phyloP scores from a whole-genome alignment of 2,113 vertebrate genomes.

The Istiophorus platypterus region DNA sequence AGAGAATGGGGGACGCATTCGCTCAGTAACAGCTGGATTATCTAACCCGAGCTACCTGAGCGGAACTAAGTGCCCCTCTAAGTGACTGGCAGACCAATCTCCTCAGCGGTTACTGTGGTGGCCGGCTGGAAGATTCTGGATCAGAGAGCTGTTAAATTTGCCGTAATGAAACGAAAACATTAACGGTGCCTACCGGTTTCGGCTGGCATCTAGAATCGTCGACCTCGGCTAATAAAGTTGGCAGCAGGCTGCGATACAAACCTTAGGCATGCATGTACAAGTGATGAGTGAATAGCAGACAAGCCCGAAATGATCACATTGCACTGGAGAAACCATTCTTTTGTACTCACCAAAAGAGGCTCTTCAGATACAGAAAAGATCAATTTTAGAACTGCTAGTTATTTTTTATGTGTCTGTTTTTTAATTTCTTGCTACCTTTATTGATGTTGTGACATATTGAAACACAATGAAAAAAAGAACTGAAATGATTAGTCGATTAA shows the following conservation, averaged over 20 bases:
- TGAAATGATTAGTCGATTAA: too few species aligned
- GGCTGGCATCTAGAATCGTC: neutral
- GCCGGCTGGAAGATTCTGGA: slow-evolving; percentile 10
- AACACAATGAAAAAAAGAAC: too few species aligned
- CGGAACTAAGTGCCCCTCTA: slow-evolving; percentile 7
- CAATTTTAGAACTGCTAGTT: neutral
- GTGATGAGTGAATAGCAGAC: neutral
- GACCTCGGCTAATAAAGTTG: neutral
- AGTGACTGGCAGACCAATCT: neutral
- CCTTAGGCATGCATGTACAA: neutral
- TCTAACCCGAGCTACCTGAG: slow-evolving; percentile 30
- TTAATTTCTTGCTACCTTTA: neutral
- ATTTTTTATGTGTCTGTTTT: neutral
- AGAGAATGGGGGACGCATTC: neutral
- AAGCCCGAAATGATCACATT: neutral
- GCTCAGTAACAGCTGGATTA: slow-evolving; percentile 23
- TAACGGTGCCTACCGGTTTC: neutral
- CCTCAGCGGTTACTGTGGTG: neutral
- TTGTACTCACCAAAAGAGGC: neutral
- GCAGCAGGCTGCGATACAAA: neutral
- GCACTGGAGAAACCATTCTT: neutral
- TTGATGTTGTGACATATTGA: neutral
- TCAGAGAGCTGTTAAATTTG: neutral
- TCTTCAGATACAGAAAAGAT: neutral
- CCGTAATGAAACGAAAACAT: slow-evolving; percentile 20